Percentiles rank a stretch among this genome's conserved stretches.
Evolutionary conservation across 2,888 invertebrate species (phyloP).

Genomic region (Camponotus fellah): DNA sequence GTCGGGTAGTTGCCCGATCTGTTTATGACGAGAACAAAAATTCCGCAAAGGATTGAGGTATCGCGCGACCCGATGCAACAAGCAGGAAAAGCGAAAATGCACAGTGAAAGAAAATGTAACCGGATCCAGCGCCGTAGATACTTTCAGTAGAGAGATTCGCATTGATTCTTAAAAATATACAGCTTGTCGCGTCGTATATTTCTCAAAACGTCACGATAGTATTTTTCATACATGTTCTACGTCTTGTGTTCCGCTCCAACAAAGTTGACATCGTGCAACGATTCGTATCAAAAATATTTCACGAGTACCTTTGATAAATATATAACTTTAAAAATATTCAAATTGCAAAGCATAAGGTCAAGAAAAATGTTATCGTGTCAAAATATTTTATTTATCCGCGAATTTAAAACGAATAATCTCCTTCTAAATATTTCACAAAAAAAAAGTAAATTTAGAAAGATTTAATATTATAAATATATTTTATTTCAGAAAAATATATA

Average conservation of each 20-base stretch:
- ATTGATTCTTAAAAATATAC: conserved; percentile 46
- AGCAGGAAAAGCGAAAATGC: conserved; percentile 32
- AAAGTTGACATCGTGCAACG: neutral
- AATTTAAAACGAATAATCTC: neutral
- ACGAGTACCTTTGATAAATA: neutral
- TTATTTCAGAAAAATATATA: neutral
- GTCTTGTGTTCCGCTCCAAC: neutral
- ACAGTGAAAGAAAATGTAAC: conserved; percentile 35
- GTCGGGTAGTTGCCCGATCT: conserved; percentile 80
- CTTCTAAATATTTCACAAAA: neutral
- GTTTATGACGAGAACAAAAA: conserved; percentile 81
- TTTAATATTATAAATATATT: neutral
- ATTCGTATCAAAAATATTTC: conserved; percentile 20
- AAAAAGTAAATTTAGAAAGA: neutral
- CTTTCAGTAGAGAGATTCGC: conserved; percentile 14
- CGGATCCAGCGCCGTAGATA: neutral
- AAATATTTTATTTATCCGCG: neutral
- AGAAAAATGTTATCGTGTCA: neutral
- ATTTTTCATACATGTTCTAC: neutral
- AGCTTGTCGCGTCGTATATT: conserved; percentile 9
- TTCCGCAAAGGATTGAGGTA: conserved; percentile 54
- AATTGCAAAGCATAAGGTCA: neutral
- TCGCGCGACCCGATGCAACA: conserved; percentile 43
- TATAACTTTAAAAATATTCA: conserved; percentile 3
- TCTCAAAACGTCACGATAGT: conserved; percentile 15